phyloP scores from a whole-genome alignment of 2,113 vertebrate genomes.

The Phaetusa simplex region DNA sequence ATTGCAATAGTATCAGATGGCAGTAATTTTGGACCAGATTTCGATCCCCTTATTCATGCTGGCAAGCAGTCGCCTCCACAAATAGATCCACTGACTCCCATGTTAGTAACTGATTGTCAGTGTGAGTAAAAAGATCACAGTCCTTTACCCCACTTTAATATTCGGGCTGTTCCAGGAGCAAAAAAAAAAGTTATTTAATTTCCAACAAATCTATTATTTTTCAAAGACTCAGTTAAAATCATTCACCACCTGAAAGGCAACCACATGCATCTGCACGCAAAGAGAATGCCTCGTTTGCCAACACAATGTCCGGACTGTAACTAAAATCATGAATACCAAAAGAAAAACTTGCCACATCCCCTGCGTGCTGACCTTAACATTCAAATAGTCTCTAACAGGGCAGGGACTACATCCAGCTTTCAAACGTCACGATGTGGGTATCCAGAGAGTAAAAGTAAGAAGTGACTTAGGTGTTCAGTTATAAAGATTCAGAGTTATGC shows the following conservation, averaged over 20 bases:
- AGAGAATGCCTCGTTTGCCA: not conserved
- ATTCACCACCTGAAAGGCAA: not conserved
- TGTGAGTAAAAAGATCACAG: constrained; percentile 18
- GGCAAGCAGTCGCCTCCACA: constrained; percentile 32
- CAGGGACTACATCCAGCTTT: not conserved
- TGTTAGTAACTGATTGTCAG: constrained; percentile 36
- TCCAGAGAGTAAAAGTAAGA: not conserved
- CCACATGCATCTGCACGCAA: not conserved
- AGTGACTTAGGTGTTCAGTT: not conserved
- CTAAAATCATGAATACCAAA: not conserved
- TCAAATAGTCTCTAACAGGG: not conserved
- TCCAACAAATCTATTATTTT: not conserved
- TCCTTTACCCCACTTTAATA: not conserved
- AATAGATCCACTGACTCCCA: constrained; percentile 43
- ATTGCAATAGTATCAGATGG: constrained; percentile 51
- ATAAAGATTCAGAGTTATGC: not conserved
- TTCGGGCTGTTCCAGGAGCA: not conserved
- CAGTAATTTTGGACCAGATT: constrained; percentile 53
- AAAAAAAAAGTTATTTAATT: not conserved
- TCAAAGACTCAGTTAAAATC: not conserved
- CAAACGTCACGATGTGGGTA: rapidly evolving
- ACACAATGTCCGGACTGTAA: not conserved
- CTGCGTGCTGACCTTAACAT: not conserved
- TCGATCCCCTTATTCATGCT: constrained; percentile 53
- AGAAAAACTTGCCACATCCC: not conserved